Evolutionary conservation across 2,888 invertebrate species (phyloP).

Genomic region (Himalopsyche tibetana): DNA sequence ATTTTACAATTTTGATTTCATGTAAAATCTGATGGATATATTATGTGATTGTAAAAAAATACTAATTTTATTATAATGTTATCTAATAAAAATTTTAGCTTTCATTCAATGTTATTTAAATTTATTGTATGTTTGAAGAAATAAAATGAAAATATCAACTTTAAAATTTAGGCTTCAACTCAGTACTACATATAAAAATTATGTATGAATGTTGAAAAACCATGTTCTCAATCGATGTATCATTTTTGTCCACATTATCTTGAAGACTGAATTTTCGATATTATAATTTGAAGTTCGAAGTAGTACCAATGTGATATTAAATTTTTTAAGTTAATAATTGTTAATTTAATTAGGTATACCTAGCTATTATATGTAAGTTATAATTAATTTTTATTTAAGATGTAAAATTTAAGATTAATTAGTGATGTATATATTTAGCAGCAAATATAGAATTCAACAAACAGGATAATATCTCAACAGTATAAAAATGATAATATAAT

Average conservation of each 20-base stretch:
- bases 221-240: not conserved
- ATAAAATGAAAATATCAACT: not conserved
- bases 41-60: not conserved
- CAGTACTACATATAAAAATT: not conserved
- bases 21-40: not conserved
- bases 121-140: not conserved
- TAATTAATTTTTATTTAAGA: not conserved
- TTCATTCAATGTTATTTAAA: not conserved
- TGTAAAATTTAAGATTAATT: not conserved
- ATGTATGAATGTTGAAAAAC: not conserved
- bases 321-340: not conserved
- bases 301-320: slow-evolving; percentile 24
- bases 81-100: not conserved
- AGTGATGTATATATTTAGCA: not conserved
- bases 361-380: not conserved
- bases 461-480: not conserved
- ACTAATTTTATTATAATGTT: not conserved
- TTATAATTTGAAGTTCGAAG: slow-evolving; percentile 3
- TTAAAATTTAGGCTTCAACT: not conserved
- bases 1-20: too few relatives aligned
- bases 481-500: not conserved
- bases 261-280: slow-evolving; percentile 9
- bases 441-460: not conserved
- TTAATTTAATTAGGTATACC: not conserved
- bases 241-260: slow-evolving; percentile 29